Conservation (phyloP, 2,113 vertebrate genomes). For the Cephalophus harveyi region DNA sequence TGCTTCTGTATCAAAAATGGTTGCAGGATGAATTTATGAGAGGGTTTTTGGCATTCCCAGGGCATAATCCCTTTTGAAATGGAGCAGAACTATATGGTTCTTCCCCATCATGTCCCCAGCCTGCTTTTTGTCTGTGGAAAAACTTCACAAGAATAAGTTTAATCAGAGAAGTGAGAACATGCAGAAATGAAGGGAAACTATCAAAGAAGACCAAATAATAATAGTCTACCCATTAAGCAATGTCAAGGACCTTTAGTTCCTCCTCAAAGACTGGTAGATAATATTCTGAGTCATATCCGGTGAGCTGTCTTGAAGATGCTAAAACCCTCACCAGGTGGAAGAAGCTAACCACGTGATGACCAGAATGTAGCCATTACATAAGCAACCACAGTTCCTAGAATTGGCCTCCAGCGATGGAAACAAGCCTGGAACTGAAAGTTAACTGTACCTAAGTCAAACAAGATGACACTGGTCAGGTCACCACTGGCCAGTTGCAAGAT, state of each 20-base stretch:
- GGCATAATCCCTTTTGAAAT: not conserved
- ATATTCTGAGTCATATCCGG: not conserved
- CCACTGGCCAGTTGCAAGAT: not conserved
- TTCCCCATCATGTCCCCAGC: not conserved
- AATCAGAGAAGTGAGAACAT: not conserved
- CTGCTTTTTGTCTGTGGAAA: not conserved
- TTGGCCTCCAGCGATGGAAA: not conserved
- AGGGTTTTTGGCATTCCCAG: not conserved
- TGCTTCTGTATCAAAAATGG: not conserved
- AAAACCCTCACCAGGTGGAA: not conserved
- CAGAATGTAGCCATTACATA: not conserved
- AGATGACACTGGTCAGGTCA: not conserved
- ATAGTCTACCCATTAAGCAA: not conserved
- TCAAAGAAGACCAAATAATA: not conserved
- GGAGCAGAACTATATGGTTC: not conserved
- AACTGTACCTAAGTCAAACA: not conserved
- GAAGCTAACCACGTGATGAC: not conserved
- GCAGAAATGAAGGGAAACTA: not conserved
- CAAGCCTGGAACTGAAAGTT: not conserved
- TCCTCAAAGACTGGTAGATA: not conserved
- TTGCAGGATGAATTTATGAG: not conserved
- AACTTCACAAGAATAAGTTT: not conserved
- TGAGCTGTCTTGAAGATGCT: not conserved
- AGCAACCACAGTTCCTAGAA: not conserved
- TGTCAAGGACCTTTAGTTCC: not conserved